Conservation (phyloP, 2,888 invertebrate species). For the Molanna angustata region DNA sequence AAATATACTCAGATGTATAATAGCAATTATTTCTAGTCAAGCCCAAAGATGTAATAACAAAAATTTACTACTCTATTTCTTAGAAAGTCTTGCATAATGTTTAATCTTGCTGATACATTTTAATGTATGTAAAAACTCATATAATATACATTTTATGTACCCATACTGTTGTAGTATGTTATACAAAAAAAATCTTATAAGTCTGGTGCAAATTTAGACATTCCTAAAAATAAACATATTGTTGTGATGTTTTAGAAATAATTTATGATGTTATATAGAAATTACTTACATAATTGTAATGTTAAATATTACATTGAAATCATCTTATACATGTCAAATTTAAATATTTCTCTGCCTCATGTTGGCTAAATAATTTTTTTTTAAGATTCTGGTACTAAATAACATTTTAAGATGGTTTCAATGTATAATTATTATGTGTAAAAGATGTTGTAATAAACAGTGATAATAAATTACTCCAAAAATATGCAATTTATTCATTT, state of each 20-base stretch:
- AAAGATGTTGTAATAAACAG: conserved; percentile 31
- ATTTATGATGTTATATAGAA: conserved; percentile 26
- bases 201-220: conserved; percentile 24
- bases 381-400: too few species aligned
- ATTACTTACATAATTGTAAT: conserved; percentile 10
- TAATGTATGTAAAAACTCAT: too few species aligned
- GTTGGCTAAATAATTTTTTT: too few species aligned
- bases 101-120: too few species aligned
- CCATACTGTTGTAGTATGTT: too few species aligned
- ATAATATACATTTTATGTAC: too few species aligned
- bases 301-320: conserved; percentile 8
- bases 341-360: too few species aligned
- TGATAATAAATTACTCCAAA: conserved; percentile 32
- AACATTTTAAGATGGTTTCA: too few species aligned
- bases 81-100: not conserved
- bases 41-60: conserved; percentile 7
- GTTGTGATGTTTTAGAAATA: conserved; percentile 31
- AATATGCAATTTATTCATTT: not conserved
- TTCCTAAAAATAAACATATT: conserved; percentile 27
- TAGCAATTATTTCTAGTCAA: conserved; percentile 10
- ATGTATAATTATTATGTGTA: too few species aligned
- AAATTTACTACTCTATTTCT: not conserved
- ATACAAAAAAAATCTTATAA: too few species aligned
- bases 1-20: not conserved
- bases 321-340: conserved; percentile 18